Percentiles rank a stretch among this genome's conserved stretches.
Evolutionary conservation across 2,113 vertebrate species (phyloP).

Genomic region (Ictidomys tridecemlineatus): DNA sequence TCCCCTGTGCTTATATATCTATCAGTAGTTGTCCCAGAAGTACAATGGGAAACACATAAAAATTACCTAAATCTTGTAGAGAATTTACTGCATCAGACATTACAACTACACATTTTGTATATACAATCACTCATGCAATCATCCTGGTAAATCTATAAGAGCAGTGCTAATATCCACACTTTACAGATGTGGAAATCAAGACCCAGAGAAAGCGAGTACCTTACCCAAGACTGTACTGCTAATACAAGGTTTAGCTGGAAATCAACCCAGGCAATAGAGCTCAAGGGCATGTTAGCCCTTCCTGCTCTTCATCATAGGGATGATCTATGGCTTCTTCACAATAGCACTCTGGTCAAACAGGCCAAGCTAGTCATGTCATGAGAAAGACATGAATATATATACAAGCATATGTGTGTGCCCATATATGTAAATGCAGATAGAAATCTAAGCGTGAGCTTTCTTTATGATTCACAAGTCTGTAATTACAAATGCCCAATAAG

Average conservation of each 20-base stretch:
- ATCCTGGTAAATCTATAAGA: neutral
- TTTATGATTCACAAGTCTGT: neutral
- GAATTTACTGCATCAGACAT: neutral
- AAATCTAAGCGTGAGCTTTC: neutral
- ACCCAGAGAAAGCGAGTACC: neutral
- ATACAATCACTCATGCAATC: neutral
- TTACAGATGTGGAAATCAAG: neutral
- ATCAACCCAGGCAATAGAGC: neutral
- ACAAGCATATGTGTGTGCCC: fast-evolving
- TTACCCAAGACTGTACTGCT: no score
- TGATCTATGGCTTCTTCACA: neutral
- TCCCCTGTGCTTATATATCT: neutral
- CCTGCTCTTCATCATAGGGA: neutral
- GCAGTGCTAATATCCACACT: neutral
- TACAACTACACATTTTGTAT: neutral
- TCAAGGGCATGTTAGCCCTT: no score
- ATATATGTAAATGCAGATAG: no score
- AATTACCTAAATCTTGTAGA: neutral
- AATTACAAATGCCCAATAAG: neutral
- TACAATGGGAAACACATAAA: neutral
- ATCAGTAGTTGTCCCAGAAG: neutral
- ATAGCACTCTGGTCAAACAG: neutral
- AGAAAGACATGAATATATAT: neutral
- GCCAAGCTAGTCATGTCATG: no score
- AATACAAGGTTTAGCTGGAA: neutral